These are phyloP conservation scores for Periplaneta americana DNA, from an alignment of 1,140 invertebrate species.

Conservation along the genomic window DNA sequence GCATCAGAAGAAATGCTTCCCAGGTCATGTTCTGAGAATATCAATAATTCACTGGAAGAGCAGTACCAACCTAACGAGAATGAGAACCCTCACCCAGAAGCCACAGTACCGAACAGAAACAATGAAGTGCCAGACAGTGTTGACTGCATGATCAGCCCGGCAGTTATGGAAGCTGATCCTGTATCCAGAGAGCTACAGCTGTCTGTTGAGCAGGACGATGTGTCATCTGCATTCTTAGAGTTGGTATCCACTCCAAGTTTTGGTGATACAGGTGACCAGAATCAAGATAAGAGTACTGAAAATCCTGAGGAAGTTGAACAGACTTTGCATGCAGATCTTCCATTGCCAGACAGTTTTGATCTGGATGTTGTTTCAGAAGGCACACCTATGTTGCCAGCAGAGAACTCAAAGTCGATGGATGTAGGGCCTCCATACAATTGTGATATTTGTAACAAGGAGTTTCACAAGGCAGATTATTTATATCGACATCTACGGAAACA, in stretches of 20 bases:
- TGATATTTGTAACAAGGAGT: slow-evolving; percentile 48
- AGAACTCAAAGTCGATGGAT: background rate
- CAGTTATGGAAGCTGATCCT: background rate
- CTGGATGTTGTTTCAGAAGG: background rate
- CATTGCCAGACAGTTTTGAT: background rate
- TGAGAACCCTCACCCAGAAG: background rate
- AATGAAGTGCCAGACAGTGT: no score
- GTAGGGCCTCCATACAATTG: slow-evolving; percentile 34
- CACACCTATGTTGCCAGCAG: background rate
- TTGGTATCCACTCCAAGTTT: background rate
- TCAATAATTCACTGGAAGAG: background rate
- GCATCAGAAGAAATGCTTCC: background rate
- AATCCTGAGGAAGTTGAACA: background rate
- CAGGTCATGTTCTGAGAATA: background rate
- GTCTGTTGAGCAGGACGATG: background rate
- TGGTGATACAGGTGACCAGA: background rate
- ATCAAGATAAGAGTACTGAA: background rate
- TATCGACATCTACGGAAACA: slow-evolving; percentile 45
- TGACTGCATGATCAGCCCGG: background rate
- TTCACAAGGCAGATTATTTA: slow-evolving; percentile 39
- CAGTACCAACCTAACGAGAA: background rate
- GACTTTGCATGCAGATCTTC: no score
- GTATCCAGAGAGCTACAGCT: background rate
- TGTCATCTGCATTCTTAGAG: background rate
- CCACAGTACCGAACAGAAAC: background rate